These are phyloP conservation scores for Pterois miles DNA, from an alignment of 2,797 vertebrate genomes.

Conservation along the genomic window DNA sequence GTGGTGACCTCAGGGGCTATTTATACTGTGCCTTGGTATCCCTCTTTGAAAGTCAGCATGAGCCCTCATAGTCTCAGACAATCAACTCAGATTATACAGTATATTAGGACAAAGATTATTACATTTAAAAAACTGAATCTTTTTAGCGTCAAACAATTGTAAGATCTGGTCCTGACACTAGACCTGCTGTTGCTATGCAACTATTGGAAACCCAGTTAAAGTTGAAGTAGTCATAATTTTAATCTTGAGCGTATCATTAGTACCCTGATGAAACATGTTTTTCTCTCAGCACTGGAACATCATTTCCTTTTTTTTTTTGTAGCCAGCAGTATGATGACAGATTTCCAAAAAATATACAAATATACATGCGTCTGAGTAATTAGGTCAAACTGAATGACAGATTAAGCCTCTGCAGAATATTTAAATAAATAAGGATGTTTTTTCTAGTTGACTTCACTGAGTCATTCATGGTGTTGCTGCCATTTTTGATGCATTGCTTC, in stretches of 20 bases:
- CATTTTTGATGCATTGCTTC: constrained; percentile 7
- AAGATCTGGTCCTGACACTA: constrained; percentile 20
- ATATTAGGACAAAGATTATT: neutral
- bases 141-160: neutral
- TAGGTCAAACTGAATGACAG: constrained; percentile 6
- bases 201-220: constrained; percentile 40
- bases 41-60: constrained; percentile 19
- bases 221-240: constrained; percentile 39
- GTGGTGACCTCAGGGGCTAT: constrained; percentile 41
- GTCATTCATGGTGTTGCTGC: constrained; percentile 15
- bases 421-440: neutral
- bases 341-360: constrained; percentile 1
- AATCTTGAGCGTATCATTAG: constrained; percentile 21
- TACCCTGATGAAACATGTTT: constrained; percentile 27
- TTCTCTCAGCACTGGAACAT: neutral
- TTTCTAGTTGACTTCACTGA: neutral
- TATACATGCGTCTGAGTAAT: neutral
- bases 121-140: neutral
- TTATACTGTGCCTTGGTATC: constrained; percentile 32
- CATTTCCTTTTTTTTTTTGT: neutral
- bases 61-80: neutral
- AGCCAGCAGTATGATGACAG: neutral
- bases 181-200: constrained; percentile 68
- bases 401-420: neutral
- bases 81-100: neutral